Percentiles rank a stretch among this genome's conserved stretches.
These are phyloP conservation scores for Lepidochrysops patricia DNA, from an alignment of 2,888 invertebrate species.

Conservation along the genomic window DNA sequence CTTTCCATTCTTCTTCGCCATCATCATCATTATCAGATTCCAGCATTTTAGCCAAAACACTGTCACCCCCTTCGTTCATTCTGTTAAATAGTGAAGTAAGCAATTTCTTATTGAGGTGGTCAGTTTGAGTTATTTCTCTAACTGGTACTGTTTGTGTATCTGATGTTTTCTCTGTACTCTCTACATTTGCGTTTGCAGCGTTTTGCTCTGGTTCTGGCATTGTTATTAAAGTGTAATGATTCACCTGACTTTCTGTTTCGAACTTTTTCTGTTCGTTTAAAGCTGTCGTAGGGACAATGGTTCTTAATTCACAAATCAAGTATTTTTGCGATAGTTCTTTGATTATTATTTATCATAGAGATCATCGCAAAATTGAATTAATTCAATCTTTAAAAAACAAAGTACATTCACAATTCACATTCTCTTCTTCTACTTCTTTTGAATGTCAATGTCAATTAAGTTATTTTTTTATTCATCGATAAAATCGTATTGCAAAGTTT, in stretches of 20 bases:
- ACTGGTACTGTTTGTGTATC: slow-evolving; percentile 37
- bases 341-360: too few relatives aligned
- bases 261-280: not conserved
- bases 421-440: not conserved
- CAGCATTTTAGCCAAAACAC: slow-evolving; percentile 43
- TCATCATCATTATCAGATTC: slow-evolving; percentile 45
- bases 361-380: too few relatives aligned
- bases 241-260: not conserved
- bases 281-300: too few relatives aligned
- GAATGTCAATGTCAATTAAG: too few relatives aligned
- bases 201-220: slow-evolving; percentile 55
- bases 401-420: not conserved
- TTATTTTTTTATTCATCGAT: too few relatives aligned
- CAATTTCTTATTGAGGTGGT: slow-evolving; percentile 78
- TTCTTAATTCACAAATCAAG: not conserved
- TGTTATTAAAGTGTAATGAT: slow-evolving; percentile 9
- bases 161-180: slow-evolving; percentile 20
- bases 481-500: too few relatives aligned
- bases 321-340: not conserved
- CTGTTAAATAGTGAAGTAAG: slow-evolving; percentile 76
- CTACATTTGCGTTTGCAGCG: slow-evolving; percentile 32
- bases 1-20: slow-evolving; percentile 51
- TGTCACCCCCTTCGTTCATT: slow-evolving; percentile 66
- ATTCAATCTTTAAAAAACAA: too few relatives aligned
- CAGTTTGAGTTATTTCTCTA: slow-evolving; percentile 76